Percentiles rank a stretch among this genome's conserved stretches.
These are phyloP conservation scores for Heliconius eleuchia DNA, from an alignment of 1,140 invertebrate genomes.

Conservation along the genomic window DNA sequence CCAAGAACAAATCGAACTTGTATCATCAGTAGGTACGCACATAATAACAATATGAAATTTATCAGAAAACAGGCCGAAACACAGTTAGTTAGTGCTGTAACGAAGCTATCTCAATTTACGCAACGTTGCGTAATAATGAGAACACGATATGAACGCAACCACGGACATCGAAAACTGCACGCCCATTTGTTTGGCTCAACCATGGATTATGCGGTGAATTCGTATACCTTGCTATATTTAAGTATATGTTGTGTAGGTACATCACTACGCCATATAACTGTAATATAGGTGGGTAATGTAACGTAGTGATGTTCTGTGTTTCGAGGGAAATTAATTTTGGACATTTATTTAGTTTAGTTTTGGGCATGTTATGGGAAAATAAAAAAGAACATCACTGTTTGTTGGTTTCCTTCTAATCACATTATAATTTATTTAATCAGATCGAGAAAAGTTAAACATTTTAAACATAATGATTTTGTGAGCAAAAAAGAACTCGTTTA, in stretches of 20 bases:
- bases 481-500: too few relatives aligned
- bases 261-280: not conserved
- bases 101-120: slow-evolving; percentile 13
- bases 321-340: not conserved
- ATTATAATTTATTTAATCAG: too few relatives aligned
- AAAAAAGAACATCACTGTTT: too few relatives aligned
- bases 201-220: slow-evolving; percentile 6
- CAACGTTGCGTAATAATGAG: slow-evolving; percentile 1
- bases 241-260: not conserved
- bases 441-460: too few relatives aligned
- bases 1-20: not conserved
- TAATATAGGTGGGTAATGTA: too few relatives aligned
- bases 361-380: not conserved
- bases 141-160: not conserved
- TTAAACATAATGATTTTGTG: too few relatives aligned
- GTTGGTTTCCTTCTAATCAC: too few relatives aligned
- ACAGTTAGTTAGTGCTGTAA: not conserved
- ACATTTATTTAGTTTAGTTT: not conserved
- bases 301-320: not conserved
- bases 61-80: not conserved
- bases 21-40: too few relatives aligned
- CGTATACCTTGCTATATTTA: not conserved
- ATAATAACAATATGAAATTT: not conserved
- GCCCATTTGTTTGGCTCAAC: slow-evolving; percentile 9
- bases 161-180: slow-evolving; percentile 9